phyloP scores from a whole-genome alignment of 2,113 vertebrate genomes.

The Halichoeres trimaculatus region DNA sequence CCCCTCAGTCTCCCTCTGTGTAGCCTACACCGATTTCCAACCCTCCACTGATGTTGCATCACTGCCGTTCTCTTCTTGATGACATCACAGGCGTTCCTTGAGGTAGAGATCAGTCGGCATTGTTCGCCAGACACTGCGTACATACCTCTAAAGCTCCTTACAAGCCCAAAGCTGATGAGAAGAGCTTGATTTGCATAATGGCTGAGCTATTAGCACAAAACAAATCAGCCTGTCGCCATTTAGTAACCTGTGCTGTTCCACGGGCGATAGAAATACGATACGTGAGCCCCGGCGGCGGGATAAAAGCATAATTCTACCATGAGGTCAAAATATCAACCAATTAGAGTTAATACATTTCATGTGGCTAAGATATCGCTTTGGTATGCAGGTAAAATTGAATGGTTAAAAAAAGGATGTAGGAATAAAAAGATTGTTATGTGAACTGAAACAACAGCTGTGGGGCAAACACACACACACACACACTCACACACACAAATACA shows the following conservation, averaged over 20 bases:
- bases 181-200: slow-evolving; percentile 62
- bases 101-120: slow-evolving; percentile 49
- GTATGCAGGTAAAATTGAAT: slow-evolving; percentile 5
- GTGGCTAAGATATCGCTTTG: slow-evolving; percentile 36
- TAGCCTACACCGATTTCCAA: slow-evolving; percentile 68
- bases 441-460: slow-evolving; percentile 19
- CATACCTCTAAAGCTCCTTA: slow-evolving; percentile 37
- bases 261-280: slow-evolving; percentile 39
- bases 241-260: slow-evolving; percentile 50
- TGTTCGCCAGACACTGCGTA: slow-evolving; percentile 16
- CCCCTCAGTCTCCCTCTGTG: slow-evolving; percentile 52
- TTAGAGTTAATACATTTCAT: slow-evolving; percentile 43
- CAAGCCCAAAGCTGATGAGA: slow-evolving; percentile 35
- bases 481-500: background rate
- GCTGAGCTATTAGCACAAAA: slow-evolving; percentile 58
- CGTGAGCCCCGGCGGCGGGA: slow-evolving; percentile 30
- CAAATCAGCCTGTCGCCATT: slow-evolving; percentile 59
- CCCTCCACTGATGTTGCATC: slow-evolving; percentile 70
- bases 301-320: slow-evolving; percentile 47
- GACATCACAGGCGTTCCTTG: slow-evolving; percentile 65
- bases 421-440: slow-evolving; percentile 32
- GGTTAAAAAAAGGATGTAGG: slow-evolving; percentile 11
- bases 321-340: slow-evolving; percentile 57
- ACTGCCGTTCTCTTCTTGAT: slow-evolving; percentile 46
- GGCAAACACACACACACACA: slow-evolving; percentile 8